Conservation (phyloP, 2,113 vertebrate genomes). For the Zosterops hypoxanthus region DNA sequence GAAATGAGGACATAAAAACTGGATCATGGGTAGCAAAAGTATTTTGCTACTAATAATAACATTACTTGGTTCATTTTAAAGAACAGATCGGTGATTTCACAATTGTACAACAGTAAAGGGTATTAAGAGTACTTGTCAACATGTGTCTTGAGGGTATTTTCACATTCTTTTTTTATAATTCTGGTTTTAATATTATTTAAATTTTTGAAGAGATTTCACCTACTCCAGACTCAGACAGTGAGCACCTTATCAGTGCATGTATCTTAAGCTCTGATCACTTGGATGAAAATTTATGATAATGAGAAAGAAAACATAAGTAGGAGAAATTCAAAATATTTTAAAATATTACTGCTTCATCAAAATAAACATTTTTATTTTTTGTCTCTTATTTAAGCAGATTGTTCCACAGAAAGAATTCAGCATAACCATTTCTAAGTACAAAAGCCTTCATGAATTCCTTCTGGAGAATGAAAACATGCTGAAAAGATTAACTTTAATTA, state of each 20-base stretch:
- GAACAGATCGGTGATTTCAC: neutral
- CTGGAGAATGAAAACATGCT: neutral
- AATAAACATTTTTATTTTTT: neutral
- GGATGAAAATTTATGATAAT: neutral
- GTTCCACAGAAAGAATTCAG: neutral
- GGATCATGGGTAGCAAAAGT: accelerated
- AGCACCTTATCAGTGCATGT: neutral
- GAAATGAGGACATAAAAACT: neutral
- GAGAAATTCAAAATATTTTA: neutral
- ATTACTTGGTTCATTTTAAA: neutral
- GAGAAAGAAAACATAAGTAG: neutral
- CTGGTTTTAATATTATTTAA: neutral
- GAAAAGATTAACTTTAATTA: neutral
- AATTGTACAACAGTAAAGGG: neutral
- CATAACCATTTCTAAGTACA: neutral
- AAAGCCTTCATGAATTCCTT: neutral
- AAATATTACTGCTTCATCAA: neutral
- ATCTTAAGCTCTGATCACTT: neutral
- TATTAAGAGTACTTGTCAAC: neutral
- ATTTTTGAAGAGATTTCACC: neutral
- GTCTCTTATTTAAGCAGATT: neutral
- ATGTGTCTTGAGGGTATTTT: neutral
- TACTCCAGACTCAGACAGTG: neutral
- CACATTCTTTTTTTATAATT: neutral
- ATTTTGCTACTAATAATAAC: neutral